Conservation (phyloP, 1,140 invertebrate genomes). For the Centruroides sculpturatus region DNA sequence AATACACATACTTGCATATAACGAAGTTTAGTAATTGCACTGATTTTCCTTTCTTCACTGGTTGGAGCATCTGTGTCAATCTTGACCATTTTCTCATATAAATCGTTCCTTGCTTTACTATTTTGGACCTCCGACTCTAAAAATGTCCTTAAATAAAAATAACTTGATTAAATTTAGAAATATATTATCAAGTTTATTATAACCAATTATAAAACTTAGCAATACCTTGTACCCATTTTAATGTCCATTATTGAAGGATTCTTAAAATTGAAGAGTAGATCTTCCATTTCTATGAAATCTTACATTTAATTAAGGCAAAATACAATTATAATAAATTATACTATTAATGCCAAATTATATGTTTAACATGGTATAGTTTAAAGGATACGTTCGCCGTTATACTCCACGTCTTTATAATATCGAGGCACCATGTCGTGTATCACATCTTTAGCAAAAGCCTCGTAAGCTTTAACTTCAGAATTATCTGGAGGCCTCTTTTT, state of each 20-base stretch:
- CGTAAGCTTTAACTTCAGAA: constrained; percentile 53
- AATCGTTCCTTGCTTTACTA: constrained; percentile 51
- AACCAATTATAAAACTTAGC: background rate
- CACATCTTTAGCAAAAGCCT: constrained; percentile 56
- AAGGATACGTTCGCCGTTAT: constrained; percentile 59
- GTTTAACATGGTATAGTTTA: constrained; percentile 1
- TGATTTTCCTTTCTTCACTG: constrained; percentile 52
- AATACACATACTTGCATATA: constrained; percentile 60
- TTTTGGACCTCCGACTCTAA: constrained; percentile 86
- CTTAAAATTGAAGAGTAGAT: constrained; percentile 65
- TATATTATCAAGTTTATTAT: too few relatives aligned
- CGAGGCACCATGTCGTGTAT: constrained; percentile 64
- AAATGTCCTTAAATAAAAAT: constrained; percentile 48
- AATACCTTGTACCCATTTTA: constrained; percentile 65
- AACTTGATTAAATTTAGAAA: background rate
- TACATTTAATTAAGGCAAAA: constrained; percentile 12
- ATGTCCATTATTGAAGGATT: constrained; percentile 85
- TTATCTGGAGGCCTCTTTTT: constrained; percentile 51
- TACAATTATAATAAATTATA: background rate
- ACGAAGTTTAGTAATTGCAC: constrained; percentile 77
- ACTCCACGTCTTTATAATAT: constrained; percentile 72
- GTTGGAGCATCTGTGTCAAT: constrained; percentile 77
- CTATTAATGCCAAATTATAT: too few relatives aligned
- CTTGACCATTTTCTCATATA: constrained; percentile 87
- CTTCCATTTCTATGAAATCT: constrained; percentile 74